These are phyloP conservation scores for Isichthys henryi DNA, from an alignment of 2,113 vertebrate genomes.

Conservation along the genomic window DNA sequence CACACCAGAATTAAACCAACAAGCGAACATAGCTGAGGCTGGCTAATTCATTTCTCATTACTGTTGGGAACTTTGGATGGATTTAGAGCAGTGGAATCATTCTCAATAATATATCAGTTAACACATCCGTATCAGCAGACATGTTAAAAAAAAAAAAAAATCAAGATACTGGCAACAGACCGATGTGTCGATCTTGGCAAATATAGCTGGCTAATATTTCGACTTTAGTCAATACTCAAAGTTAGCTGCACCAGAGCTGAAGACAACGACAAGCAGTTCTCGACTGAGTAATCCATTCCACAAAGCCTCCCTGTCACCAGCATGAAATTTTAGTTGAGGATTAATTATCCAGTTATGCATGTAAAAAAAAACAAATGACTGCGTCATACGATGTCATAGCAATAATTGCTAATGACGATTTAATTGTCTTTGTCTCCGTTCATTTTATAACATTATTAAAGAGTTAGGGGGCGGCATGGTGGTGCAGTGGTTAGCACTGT, in stretches of 20 bases:
- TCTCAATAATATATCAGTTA: background rate
- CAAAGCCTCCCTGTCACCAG: too few relatives aligned
- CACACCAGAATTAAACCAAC: background rate
- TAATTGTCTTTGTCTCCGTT: background rate
- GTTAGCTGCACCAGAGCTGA: too few relatives aligned
- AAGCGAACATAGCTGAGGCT: background rate
- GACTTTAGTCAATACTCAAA: too few relatives aligned
- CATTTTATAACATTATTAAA: background rate
- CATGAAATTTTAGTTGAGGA: background rate
- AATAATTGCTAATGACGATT: background rate
- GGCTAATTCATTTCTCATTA: background rate
- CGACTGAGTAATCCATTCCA: background rate
- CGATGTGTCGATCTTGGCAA: background rate
- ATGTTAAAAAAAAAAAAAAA: background rate
- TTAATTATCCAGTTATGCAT: background rate
- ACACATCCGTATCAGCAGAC: background rate
- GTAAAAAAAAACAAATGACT: background rate
- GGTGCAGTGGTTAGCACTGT: too few relatives aligned
- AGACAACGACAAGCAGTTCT: background rate
- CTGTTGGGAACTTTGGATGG: background rate
- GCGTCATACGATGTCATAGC: background rate
- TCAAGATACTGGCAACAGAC: background rate
- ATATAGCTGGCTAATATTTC: background rate
- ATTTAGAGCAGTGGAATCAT: background rate
- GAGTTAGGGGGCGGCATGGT: too few relatives aligned